Base-by-base conservation (phyloP, 2,797 vertebrate genomes). In the Rhynchotus rufescens region DNA sequence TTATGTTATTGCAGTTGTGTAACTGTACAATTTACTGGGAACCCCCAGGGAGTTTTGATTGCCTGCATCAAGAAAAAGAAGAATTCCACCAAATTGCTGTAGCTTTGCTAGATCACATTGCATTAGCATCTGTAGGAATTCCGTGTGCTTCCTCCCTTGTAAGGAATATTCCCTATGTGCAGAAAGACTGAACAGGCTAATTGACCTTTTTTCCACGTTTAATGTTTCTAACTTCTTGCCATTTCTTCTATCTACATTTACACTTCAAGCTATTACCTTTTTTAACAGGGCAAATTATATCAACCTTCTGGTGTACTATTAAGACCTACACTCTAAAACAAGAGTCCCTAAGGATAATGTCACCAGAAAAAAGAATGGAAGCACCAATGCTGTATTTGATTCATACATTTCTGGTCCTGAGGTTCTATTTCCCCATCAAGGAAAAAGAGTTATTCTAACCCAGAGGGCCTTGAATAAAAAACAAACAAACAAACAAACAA, bases 131-230 rank as follows among this genome's bases (percentile, higher is more conserved):
- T 73, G 20, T 81, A 59, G 1, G 15, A 28, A 78, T 77, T 52
- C 32, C 32, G 12, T 21, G 8, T 20, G 16, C n/a, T 23, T 86
- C 12, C 30, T 74, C 86, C 10, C 15, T 14, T 44, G 14, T 84
- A 60, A 64, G 49, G 44, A 65, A 54, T 22, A 72, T 3, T 65
- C 26, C 23, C 13, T 64, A 22, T 12, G 15, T 0, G 0, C n/a
- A 74, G n/a, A 56, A 86, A 64, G 30, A 71, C 10, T 45, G 13
- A 80, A 84, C 30, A 71, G 21, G 12, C 3, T 47, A 76, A 67
- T 6, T 51, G 32, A 2, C 60, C n/a, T 22, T 65, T 60, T 59
- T 7, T 4, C 12, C 5, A 4, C 47, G 5, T 61, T 74, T 66
- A 89, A 11, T 54, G 49, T 26, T 7, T 69, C 3, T 49, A 62